Conservation (phyloP, 2,113 vertebrate genomes). For the Eclectus roratus region DNA sequence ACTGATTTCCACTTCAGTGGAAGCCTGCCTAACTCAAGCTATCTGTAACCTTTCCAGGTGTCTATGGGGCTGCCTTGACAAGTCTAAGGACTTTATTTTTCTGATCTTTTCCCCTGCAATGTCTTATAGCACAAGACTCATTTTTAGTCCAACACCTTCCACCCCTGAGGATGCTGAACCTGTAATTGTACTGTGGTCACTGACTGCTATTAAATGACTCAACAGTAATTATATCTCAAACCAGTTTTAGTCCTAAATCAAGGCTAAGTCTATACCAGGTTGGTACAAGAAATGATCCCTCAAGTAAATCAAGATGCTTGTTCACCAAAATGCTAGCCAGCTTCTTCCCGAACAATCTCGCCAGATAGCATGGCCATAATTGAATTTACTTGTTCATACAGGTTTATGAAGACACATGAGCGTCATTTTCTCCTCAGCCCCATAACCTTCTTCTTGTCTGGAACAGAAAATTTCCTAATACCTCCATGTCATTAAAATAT, state of each 20-base stretch:
- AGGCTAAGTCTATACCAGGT: neutral
- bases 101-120: neutral
- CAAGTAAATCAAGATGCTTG: neutral
- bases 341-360: neutral
- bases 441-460: neutral
- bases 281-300: neutral
- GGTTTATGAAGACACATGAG: neutral
- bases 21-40: neutral
- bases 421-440: neutral
- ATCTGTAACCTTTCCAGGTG: neutral
- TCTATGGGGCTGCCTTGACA: neutral
- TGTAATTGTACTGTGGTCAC: neutral
- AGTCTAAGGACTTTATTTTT: neutral
- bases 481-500: neutral
- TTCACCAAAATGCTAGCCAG: neutral
- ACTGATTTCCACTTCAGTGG: neutral
- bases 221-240: neutral
- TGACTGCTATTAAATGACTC: neutral
- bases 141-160: neutral
- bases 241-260: neutral
- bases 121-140: neutral
- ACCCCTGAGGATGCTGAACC: neutral
- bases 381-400: neutral
- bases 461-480: neutral
- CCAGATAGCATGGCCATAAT: neutral